phyloP scores from a whole-genome alignment of 2,113 vertebrate species.

The Campylomormyrus tamandua region DNA sequence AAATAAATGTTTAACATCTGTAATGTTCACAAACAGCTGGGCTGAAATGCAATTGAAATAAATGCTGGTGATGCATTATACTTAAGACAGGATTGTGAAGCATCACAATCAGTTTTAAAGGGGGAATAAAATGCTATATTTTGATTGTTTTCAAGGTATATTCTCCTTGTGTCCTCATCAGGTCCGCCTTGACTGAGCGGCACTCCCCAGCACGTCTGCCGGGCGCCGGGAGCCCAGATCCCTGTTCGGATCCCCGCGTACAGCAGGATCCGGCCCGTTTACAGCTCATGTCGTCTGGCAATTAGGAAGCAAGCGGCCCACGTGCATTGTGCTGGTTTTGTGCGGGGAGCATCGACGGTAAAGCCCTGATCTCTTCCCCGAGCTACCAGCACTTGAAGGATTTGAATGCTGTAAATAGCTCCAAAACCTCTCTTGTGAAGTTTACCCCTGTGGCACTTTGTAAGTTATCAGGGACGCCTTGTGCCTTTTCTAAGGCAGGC shows the following conservation, averaged over 20 bases:
- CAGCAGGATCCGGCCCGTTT: slow-evolving; percentile 56
- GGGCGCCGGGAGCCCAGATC: background rate
- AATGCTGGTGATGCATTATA: background rate
- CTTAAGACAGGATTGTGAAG: background rate
- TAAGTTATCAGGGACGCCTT: slow-evolving; percentile 72
- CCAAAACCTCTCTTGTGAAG: slow-evolving; percentile 69
- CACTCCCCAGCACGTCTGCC: background rate
- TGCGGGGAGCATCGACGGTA: slow-evolving; percentile 58
- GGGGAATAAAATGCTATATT: background rate
- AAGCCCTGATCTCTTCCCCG: slow-evolving; percentile 63
- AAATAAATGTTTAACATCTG: background rate
- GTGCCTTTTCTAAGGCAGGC: slow-evolving; percentile 67
- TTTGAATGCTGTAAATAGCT: slow-evolving; percentile 74
- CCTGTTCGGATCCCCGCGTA: slow-evolving; percentile 29
- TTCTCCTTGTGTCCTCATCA: background rate
- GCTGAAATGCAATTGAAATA: background rate
- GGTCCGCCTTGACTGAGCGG: background rate
- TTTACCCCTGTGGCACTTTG: slow-evolving; percentile 70
- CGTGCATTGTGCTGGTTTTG: slow-evolving; percentile 63
- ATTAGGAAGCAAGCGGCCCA: slow-evolving; percentile 54
- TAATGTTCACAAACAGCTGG: background rate
- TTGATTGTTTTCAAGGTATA: background rate
- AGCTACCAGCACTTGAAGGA: slow-evolving; percentile 67
- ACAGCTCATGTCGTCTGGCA: slow-evolving; percentile 63
- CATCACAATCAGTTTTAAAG: background rate